These are phyloP conservation scores for Eciton burchellii DNA, from an alignment of 1,140 invertebrate genomes.

Conservation along the genomic window DNA sequence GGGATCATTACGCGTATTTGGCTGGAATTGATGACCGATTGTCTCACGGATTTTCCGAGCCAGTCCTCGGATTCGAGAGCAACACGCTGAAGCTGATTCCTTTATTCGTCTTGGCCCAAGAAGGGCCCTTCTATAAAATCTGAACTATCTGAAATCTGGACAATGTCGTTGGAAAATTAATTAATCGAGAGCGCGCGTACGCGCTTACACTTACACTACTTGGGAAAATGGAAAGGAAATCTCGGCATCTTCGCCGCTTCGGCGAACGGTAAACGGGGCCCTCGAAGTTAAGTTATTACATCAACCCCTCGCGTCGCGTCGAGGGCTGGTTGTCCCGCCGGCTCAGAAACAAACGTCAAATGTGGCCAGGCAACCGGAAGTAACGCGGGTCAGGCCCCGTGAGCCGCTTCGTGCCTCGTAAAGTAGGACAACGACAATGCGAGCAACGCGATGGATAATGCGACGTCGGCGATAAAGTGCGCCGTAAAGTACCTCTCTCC, in stretches of 20 bases:
- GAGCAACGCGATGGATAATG: slow-evolving; percentile 67
- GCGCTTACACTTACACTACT: too few species aligned
- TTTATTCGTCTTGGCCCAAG: too few species aligned
- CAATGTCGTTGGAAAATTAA: too few species aligned
- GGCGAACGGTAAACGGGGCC: not conserved
- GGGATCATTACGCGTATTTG: slow-evolving; percentile 4
- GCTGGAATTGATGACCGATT: not conserved
- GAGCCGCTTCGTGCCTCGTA: slow-evolving; percentile 42
- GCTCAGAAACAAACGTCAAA: slow-evolving; percentile 68
- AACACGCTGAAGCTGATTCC: too few species aligned
- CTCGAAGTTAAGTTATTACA: slow-evolving; percentile 46
- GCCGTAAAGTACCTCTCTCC: slow-evolving; percentile 56
- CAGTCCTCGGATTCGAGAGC: not conserved
- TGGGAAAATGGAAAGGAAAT: not conserved
- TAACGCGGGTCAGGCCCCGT: slow-evolving; percentile 48
- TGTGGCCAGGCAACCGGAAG: slow-evolving; percentile 64
- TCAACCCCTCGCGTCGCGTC: not conserved
- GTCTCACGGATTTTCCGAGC: not conserved
- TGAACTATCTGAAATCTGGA: too few species aligned
- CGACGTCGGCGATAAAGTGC: not conserved
- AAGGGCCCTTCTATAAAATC: too few species aligned
- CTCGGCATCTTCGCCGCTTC: not conserved
- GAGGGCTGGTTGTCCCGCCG: not conserved
- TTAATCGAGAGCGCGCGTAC: too few species aligned
- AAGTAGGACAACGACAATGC: slow-evolving; percentile 65